Evolutionary conservation across 2,113 vertebrate species (phyloP), one percentile per base, ranked within the genome.

Genomic region (Zosterops borbonicus): DNA sequence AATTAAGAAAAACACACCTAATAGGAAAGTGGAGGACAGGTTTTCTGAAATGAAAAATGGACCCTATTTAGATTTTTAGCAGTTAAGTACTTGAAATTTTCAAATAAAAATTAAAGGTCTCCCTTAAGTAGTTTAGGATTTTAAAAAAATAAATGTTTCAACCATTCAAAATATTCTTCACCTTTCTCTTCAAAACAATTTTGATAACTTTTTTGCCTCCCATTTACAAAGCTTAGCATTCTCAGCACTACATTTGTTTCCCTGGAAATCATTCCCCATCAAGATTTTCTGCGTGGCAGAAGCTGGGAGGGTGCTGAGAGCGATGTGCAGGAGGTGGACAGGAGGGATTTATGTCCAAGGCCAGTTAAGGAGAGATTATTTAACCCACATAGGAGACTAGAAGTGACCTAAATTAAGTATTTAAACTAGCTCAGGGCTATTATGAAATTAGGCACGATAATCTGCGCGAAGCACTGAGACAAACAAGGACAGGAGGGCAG

Each of bases 361-460:
- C 90, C 80, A 73, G 93, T 78, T 97, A 96, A 96, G 89, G 95
- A 89, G 94, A 96, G 96, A 94, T 96, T 96, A 97, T 94, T 96
- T 90, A 95, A 55, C 77, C 89, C 44, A 22, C 95, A 94, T 9
- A 84, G 90, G 88, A 95, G 96, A 92, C 95, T 95, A 94, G 84
- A 60, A 95, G 91, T 96, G 96, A 96, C 96, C 96, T 96, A 95
- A 96, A 97, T 96, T 95, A 97, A 97, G 95, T 96, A 96, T 96
- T 97, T 97, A 96, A 96, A 94, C 95, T 95, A 97, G 95, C 96
- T 97, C 95, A 96, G 93, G 96, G 95, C 94, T 97, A 96, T 96
- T 97, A 96, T 84, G 88, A 96, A 96, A 96, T 96, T 96, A 96
- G 95, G 95, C 94, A 86, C 4, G 58, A 94, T 96, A 97, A 96